A percentile compares a stretch with the other conserved stretches of the same genome.
These are phyloP conservation scores for Ophion ventricosus DNA, from an alignment of 2,888 invertebrate species.

Conservation along the genomic window DNA sequence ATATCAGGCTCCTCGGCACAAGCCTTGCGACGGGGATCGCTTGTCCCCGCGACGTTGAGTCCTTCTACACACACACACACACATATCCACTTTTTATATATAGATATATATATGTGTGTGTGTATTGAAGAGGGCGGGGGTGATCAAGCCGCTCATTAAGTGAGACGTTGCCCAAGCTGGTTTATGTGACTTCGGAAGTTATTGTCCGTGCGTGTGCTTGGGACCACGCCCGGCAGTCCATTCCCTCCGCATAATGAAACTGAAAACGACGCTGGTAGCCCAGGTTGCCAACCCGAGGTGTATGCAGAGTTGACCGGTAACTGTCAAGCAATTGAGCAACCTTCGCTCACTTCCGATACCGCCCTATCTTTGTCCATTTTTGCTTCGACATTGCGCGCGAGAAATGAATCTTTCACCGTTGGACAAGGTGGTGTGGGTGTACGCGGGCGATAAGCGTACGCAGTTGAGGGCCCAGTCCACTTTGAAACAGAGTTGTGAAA, in stretches of 20 bases:
- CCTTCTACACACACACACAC: neutral
- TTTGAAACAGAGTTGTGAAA: too few relatives aligned
- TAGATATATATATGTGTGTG: constrained; percentile 6
- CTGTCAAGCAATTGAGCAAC: neutral
- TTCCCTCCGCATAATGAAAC: constrained; percentile 73
- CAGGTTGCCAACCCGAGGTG: neutral
- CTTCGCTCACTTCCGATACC: neutral
- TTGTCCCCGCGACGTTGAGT: constrained; percentile 34
- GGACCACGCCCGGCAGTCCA: constrained; percentile 74
- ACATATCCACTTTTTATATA: too few relatives aligned
- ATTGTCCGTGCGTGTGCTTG: constrained; percentile 76
- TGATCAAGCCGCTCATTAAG: constrained; percentile 78
- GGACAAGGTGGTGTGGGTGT: too few relatives aligned
- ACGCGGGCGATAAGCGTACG: too few relatives aligned
- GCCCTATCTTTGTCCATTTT: neutral
- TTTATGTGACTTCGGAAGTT: constrained; percentile 78
- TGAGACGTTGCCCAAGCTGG: constrained; percentile 75
- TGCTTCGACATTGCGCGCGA: too few relatives aligned
- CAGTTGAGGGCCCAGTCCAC: too few relatives aligned
- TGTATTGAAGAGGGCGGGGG: constrained; percentile 60
- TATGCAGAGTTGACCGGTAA: neutral
- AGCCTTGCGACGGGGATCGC: neutral
- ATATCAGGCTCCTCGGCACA: constrained; percentile 52
- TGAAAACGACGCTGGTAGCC: constrained; percentile 67
- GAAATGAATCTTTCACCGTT: neutral